Evolutionary conservation across 2,113 vertebrate genomes (phyloP).

Genomic region (Barbus barbus): DNA sequence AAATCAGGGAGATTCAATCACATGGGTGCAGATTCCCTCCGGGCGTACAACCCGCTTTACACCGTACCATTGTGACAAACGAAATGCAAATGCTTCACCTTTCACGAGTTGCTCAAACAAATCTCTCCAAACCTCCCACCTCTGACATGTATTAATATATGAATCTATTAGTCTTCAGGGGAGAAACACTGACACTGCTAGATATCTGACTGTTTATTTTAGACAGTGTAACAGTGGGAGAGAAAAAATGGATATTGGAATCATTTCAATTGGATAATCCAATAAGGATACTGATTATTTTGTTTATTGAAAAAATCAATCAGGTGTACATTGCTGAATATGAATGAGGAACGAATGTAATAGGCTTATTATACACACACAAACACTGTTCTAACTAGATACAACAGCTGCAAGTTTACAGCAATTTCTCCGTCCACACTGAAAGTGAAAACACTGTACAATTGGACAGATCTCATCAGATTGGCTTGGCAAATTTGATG

Average conservation of each 20-base stretch:
- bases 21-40: slow-evolving; percentile 2
- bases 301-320: slow-evolving; percentile 24
- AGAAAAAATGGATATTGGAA: slow-evolving; percentile 15
- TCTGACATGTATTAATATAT: slow-evolving; percentile 50
- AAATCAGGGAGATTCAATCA: slow-evolving; percentile 7
- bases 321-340: slow-evolving; percentile 2
- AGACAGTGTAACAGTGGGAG: neutral
- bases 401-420: neutral
- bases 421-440: neutral
- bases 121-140: slow-evolving; percentile 39
- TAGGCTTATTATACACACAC: neutral
- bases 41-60: neutral
- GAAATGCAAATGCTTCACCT: slow-evolving; percentile 45
- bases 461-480: neutral
- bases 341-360: neutral
- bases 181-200: neutral
- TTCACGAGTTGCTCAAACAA: slow-evolving; percentile 46
- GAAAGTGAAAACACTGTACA: neutral
- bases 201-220: neutral
- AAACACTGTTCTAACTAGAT: neutral
- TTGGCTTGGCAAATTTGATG: neutral
- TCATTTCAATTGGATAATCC: neutral
- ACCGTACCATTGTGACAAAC: slow-evolving; percentile 5
- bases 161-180: slow-evolving; percentile 33
- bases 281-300: slow-evolving; percentile 14